These are phyloP conservation scores for Holotrichia oblita DNA, from an alignment of 1,140 invertebrate genomes.

Conservation along the genomic window DNA sequence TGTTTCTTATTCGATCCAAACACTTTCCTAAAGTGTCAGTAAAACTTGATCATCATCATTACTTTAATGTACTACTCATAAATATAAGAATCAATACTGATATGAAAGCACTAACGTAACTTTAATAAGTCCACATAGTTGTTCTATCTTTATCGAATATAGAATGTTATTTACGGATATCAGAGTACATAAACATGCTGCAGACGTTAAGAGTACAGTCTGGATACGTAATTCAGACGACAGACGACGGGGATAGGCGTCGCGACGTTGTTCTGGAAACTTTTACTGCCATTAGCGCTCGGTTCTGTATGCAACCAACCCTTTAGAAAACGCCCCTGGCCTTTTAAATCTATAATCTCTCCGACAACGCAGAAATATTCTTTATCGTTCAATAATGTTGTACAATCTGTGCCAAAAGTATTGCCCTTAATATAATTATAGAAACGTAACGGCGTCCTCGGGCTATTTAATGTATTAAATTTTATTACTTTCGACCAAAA, in stretches of 20 bases:
- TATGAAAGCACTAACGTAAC: background rate
- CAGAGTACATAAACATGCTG: slow-evolving; percentile 22
- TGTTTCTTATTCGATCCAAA: too few relatives aligned
- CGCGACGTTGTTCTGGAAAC: slow-evolving; percentile 16
- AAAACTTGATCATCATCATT: too few relatives aligned
- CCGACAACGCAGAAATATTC: background rate
- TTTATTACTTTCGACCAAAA: too few relatives aligned
- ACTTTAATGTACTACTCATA: too few relatives aligned
- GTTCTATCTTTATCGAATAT: background rate
- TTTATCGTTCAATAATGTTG: background rate
- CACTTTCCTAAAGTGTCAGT: too few relatives aligned
- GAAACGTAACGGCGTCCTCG: too few relatives aligned
- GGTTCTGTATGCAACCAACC: background rate
- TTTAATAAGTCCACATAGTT: background rate
- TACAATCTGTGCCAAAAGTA: background rate
- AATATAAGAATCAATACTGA: background rate
- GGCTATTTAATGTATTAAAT: too few relatives aligned
- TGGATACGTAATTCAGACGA: background rate
- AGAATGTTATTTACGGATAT: slow-evolving; percentile 2
- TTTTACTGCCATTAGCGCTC: slow-evolving; percentile 15
- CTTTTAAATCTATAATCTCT: slow-evolving; percentile 26
- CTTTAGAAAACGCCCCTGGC: background rate
- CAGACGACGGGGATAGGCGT: slow-evolving; percentile 5
- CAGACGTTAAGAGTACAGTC: background rate
- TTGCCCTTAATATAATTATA: too few relatives aligned